Conservation (phyloP, 92 coral and sea anemone species). For the Zoanthus gigantus region DNA sequence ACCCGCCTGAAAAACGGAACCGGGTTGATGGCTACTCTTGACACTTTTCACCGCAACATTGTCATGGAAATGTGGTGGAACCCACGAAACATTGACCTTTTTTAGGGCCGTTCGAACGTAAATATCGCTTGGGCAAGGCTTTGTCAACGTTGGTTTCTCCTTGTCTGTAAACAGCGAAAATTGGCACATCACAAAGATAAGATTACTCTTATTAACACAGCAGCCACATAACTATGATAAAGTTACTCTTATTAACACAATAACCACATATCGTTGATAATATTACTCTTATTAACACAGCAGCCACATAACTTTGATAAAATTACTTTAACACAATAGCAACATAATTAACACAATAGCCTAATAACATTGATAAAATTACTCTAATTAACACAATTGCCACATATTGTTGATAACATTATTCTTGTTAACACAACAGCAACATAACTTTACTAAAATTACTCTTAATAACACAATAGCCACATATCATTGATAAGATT, state of each 20-base stretch:
- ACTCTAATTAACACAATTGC: no score
- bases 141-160: constrained; percentile 14
- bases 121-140: constrained; percentile 19
- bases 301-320: no score
- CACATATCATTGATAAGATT: no score
- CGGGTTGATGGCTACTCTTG: constrained; percentile 8
- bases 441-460: not conserved
- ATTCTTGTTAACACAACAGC: no score
- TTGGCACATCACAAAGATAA: not conserved
- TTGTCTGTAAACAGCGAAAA: constrained; percentile 24
- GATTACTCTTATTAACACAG: not conserved
- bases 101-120: constrained; percentile 8
- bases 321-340: no score
- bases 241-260: no score
- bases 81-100: constrained; percentile 3
- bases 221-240: no score
- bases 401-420: no score
- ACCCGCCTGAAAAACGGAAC: not conserved
- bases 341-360: no score
- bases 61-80: constrained; percentile 38
- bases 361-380: no score
- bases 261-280: no score
- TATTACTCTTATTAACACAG: no score
- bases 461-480: not conserved
- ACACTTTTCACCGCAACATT: constrained; percentile 20